A percentile compares a stretch with the other conserved stretches of the same genome.
Evolutionary conservation across 2,113 vertebrate species (phyloP).

Genomic region (Gorsachius goisagi): DNA sequence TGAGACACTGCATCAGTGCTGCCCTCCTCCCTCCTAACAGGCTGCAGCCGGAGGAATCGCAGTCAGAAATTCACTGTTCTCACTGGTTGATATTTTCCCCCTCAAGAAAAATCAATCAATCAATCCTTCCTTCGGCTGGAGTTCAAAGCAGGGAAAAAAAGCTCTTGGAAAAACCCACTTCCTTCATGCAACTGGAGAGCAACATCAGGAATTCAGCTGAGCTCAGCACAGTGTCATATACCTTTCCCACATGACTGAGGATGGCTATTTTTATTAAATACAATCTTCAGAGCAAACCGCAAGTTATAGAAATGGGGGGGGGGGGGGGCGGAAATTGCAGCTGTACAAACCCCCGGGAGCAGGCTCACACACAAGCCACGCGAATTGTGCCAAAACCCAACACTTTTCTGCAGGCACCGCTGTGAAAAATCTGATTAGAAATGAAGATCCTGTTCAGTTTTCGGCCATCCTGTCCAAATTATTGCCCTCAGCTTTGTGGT

Average conservation of each 20-base stretch:
- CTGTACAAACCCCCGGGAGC: neutral
- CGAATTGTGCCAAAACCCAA: neutral
- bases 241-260: neutral
- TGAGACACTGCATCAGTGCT: fast-evolving
- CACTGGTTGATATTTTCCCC: neutral
- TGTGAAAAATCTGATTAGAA: fast-evolving
- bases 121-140: neutral
- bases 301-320: neutral
- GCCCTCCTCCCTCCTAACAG: neutral
- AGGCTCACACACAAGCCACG: fast-evolving
- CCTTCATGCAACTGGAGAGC: neutral
- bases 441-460: neutral
- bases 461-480: neutral
- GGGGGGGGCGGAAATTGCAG: neutral
- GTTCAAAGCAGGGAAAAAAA: neutral
- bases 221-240: neutral
- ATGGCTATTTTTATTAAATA: neutral
- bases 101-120: neutral
- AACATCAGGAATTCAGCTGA: neutral
- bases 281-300: neutral
- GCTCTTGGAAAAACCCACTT: neutral
- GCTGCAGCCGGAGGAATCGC: neutral
- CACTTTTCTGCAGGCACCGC: neutral
- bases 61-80: neutral
- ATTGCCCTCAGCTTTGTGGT: neutral